Percentiles rank a stretch among this genome's conserved stretches.
These are phyloP conservation scores for Aurelia coerulea DNA, from an alignment of 30 jellyfish, hydroid and myxozoan genomes.

Conservation along the genomic window DNA sequence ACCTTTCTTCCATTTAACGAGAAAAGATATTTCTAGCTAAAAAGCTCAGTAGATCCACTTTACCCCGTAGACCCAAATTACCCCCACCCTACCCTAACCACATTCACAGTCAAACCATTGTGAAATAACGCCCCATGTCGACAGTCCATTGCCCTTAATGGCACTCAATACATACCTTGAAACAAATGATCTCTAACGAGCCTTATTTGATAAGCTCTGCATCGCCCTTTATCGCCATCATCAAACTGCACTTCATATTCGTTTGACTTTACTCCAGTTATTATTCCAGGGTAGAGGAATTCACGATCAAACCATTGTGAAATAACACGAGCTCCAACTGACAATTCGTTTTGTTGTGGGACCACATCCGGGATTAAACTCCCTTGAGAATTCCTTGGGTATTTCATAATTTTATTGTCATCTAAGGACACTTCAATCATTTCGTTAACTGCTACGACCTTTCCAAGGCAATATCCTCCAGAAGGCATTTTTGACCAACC, in stretches of 20 bases:
- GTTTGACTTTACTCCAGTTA: conserved; percentile 62
- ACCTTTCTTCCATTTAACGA: too few relatives aligned
- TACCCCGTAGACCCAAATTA: too few relatives aligned
- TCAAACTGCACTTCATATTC: conserved; percentile 92
- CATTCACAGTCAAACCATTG: conserved; percentile 83
- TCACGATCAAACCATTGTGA: conserved; percentile 93
- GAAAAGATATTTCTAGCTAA: too few relatives aligned
- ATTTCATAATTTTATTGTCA: conserved; percentile 63
- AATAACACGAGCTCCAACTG: conserved; percentile 86
- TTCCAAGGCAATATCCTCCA: conserved; percentile 92
- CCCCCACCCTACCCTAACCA: too few relatives aligned
- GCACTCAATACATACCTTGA: conserved; percentile 23
- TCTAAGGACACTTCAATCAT: conserved; percentile 66
- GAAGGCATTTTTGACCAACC: conserved; percentile 88
- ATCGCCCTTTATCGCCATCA: conserved; percentile 93
- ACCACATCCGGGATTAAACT: conserved; percentile 86
- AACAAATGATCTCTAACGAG: conserved; percentile 69
- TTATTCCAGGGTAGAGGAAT: conserved; percentile 89
- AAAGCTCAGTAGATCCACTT: too few relatives aligned
- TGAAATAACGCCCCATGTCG: conserved; percentile 51
- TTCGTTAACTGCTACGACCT: conserved; percentile 58
- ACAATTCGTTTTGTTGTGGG: conserved; percentile 70
- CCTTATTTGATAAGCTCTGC: conserved; percentile 85
- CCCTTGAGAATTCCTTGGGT: conserved; percentile 40
- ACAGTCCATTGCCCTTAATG: too few relatives aligned